These are phyloP conservation scores for Liparis tanakae DNA, from an alignment of 2,797 vertebrate genomes.

Conservation along the genomic window DNA sequence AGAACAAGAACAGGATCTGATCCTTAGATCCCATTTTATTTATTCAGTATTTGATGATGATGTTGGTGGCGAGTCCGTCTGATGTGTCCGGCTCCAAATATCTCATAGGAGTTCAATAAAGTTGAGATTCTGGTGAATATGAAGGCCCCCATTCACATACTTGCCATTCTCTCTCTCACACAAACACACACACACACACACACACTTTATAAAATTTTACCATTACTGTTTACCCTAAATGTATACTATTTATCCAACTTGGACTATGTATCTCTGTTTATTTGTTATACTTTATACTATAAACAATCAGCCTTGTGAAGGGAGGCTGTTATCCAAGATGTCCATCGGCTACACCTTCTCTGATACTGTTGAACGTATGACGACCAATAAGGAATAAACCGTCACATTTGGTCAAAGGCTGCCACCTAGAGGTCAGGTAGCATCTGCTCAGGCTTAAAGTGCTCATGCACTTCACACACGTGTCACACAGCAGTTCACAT, in stretches of 20 bases:
- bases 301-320: neutral
- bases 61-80: neutral
- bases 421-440: conserved; percentile 61
- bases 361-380: neutral
- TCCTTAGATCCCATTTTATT: neutral
- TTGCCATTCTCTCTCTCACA: neutral
- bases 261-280: neutral
- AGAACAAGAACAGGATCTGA: neutral
- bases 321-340: neutral
- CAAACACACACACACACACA: neutral
- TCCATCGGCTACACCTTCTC: neutral
- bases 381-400: neutral
- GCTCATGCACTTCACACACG: neutral
- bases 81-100: neutral
- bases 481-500: neutral
- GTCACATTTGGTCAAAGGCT: conserved; percentile 27
- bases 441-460: neutral
- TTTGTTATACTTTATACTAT: neutral
- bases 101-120: neutral
- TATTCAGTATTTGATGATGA: neutral
- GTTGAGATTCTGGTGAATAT: neutral
- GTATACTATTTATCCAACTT: neutral
- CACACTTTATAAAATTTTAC: neutral
- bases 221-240: neutral
- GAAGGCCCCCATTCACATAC: neutral